phyloP scores from a whole-genome alignment of 2,888 invertebrate species.

The Polia nebulosa region DNA sequence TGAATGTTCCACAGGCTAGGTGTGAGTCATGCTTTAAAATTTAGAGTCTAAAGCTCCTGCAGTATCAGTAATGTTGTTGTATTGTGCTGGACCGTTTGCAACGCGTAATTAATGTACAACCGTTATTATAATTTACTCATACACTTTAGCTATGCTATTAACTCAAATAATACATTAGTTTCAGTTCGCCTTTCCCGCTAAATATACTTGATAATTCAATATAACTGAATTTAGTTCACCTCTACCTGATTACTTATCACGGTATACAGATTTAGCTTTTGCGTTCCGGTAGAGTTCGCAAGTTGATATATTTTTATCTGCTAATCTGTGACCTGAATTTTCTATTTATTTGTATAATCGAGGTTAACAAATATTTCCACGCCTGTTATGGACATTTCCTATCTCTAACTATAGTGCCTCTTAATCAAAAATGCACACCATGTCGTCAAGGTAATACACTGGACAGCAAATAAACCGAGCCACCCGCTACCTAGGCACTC shows the following conservation, averaged over 20 bases:
- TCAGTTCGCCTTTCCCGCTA: constrained; percentile 20
- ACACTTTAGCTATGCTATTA: constrained; percentile 57
- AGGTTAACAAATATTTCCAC: constrained; percentile 37
- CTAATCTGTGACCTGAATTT: constrained; percentile 50
- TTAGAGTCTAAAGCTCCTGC: constrained; percentile 60
- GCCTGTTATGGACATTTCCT: constrained; percentile 23
- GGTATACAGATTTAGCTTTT: constrained; percentile 24
- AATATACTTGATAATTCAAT: constrained; percentile 11
- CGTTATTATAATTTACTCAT: constrained; percentile 62
- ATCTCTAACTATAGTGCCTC: not conserved
- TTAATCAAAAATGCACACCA: not conserved
- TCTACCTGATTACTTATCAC: constrained; percentile 39
- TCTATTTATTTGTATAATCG: constrained; percentile 33
- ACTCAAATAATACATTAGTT: constrained; percentile 50
- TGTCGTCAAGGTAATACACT: no score
- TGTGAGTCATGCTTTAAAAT: constrained; percentile 66
- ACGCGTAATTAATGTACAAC: constrained; percentile 61
- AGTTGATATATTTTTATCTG: constrained; percentile 44
- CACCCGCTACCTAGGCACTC: no score
- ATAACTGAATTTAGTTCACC: constrained; percentile 21
- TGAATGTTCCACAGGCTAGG: constrained; percentile 59
- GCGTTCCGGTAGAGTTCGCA: constrained; percentile 36
- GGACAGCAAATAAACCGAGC: no score
- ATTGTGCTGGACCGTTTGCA: constrained; percentile 53
- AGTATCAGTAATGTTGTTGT: constrained; percentile 59